These are phyloP conservation scores for Acronicta leporina DNA, from an alignment of 2,888 invertebrate species.

Conservation along the genomic window DNA sequence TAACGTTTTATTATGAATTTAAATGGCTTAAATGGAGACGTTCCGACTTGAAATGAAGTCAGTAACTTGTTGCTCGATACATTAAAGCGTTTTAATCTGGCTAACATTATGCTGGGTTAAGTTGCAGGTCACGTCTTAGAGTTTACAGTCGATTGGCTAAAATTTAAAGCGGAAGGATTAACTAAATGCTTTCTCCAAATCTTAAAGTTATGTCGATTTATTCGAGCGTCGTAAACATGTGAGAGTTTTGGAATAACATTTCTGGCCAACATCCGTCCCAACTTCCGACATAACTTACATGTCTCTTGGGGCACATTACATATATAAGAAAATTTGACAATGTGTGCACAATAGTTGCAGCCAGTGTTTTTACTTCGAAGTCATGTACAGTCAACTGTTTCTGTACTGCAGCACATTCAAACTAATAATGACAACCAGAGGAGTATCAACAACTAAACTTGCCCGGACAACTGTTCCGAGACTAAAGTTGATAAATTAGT, in stretches of 20 bases:
- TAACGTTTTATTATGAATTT: conserved; percentile 39
- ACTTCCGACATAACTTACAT: conserved; percentile 2
- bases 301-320: conserved; percentile 40
- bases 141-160: conserved; percentile 40
- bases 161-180: conserved; percentile 37
- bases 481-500: conserved; percentile 43
- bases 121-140: conserved; percentile 40
- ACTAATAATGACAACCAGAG: conserved; percentile 58
- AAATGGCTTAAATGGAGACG: conserved; percentile 35
- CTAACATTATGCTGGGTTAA: conserved; percentile 33
- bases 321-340: conserved; percentile 30
- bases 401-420: conserved; percentile 32
- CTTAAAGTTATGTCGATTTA: conserved; percentile 43
- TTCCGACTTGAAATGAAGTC: conserved; percentile 25
- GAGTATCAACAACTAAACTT: conserved; percentile 58
- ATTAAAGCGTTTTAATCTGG: conserved; percentile 36
- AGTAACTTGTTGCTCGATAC: conserved; percentile 48
- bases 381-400: conserved; percentile 9
- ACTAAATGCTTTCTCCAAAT: conserved; percentile 44
- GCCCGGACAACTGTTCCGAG: conserved; percentile 29
- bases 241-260: conserved; percentile 35
- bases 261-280: conserved; percentile 24
- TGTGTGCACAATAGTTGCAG: conserved; percentile 39
- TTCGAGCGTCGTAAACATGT: conserved; percentile 34
- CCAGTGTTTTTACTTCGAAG: conserved; percentile 29